These are phyloP conservation scores for Lasioglossum oenotherae DNA, from an alignment of 2,888 invertebrate genomes.

Conservation along the genomic window DNA sequence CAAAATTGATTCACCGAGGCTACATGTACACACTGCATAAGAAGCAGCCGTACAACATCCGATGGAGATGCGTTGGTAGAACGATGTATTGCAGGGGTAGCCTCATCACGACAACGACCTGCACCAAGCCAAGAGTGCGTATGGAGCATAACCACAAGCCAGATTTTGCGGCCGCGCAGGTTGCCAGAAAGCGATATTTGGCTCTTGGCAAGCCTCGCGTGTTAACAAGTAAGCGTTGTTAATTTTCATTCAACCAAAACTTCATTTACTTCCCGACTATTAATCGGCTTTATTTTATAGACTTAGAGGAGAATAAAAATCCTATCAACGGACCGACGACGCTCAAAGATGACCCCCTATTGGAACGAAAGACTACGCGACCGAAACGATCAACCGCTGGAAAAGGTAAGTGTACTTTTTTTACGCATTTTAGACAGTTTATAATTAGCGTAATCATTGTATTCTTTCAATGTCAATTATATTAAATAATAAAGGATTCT, in stretches of 20 bases:
- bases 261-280: background rate
- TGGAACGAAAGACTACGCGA: slow-evolving; percentile 1
- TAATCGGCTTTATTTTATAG: slow-evolving; percentile 13
- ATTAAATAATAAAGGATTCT: slow-evolving; percentile 26
- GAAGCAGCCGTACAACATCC: slow-evolving; percentile 83
- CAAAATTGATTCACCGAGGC: slow-evolving; percentile 84
- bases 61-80: slow-evolving; percentile 85
- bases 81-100: slow-evolving; percentile 84
- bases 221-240: slow-evolving; percentile 62
- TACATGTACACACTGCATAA: slow-evolving; percentile 85
- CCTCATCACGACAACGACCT: slow-evolving; percentile 83
- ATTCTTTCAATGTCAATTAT: background rate
- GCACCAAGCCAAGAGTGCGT: slow-evolving; percentile 80
- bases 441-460: slow-evolving; percentile 5
- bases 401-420: slow-evolving; percentile 39
- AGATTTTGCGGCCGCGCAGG: slow-evolving; percentile 82
- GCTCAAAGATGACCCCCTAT: slow-evolving; percentile 2
- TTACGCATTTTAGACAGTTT: background rate
- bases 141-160: slow-evolving; percentile 85
- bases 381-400: slow-evolving; percentile 12
- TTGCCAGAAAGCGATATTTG: slow-evolving; percentile 80
- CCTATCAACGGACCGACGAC: background rate
- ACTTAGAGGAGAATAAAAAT: slow-evolving; percentile 16
- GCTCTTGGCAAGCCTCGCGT: slow-evolving; percentile 74
- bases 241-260: background rate